phyloP scores from a whole-genome alignment of 2,888 invertebrate species.

The Agrotis segetum region DNA sequence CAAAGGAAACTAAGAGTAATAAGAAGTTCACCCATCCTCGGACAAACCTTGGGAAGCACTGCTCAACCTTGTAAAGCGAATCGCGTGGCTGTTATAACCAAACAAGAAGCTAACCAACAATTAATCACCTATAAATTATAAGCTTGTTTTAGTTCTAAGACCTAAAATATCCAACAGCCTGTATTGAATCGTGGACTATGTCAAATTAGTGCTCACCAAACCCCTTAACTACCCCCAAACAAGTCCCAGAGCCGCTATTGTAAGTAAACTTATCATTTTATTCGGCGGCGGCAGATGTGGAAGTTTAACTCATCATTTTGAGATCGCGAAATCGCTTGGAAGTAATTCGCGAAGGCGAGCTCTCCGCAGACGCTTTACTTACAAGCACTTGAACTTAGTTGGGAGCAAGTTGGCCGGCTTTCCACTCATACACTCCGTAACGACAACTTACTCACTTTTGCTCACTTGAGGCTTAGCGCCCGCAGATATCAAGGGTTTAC shows the following conservation, averaged over 20 bases:
- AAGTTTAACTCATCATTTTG: slow-evolving; percentile 80
- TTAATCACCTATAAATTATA: too few species aligned
- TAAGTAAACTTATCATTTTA: slow-evolving; percentile 60
- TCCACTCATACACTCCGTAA: slow-evolving; percentile 82
- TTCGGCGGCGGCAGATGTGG: slow-evolving; percentile 69
- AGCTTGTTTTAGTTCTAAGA: too few species aligned
- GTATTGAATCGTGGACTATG: neutral
- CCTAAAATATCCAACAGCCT: neutral
- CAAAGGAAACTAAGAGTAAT: too few species aligned
- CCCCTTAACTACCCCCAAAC: slow-evolving; percentile 3
- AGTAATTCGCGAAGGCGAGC: slow-evolving; percentile 83
- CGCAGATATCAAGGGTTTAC: slow-evolving; percentile 66
- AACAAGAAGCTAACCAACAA: too few species aligned
- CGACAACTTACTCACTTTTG: slow-evolving; percentile 84
- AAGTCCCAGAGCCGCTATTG: slow-evolving; percentile 20
- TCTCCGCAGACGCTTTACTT: slow-evolving; percentile 82
- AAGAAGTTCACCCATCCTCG: too few species aligned
- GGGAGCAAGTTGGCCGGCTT: slow-evolving; percentile 77
- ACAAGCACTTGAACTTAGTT: slow-evolving; percentile 83
- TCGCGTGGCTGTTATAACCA: too few species aligned
- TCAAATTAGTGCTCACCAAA: neutral
- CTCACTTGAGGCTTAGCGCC: slow-evolving; percentile 72
- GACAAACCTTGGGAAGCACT: too few species aligned
- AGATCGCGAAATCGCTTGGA: slow-evolving; percentile 85
- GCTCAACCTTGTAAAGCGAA: too few species aligned